phyloP scores from a whole-genome alignment of 2,797 vertebrate genomes.

The Hyperoplus lanceolatus region DNA sequence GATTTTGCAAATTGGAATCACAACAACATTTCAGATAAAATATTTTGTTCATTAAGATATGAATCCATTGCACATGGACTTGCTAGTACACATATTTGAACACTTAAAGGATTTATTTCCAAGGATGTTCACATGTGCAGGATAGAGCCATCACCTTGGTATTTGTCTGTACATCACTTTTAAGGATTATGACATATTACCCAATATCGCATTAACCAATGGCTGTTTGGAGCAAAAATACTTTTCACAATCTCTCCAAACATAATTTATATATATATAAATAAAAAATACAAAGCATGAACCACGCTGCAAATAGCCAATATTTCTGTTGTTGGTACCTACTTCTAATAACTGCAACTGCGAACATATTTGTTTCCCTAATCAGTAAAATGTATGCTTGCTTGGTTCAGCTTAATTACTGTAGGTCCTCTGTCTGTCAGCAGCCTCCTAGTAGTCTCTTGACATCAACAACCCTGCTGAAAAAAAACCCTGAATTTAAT shows the following conservation, averaged over 20 bases:
- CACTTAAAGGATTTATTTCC: not conserved
- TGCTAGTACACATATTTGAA: not conserved
- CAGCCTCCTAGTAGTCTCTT: slow-evolving; percentile 6
- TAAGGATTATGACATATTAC: not conserved
- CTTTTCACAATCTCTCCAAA: no score
- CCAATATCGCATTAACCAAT: not conserved
- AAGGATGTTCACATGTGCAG: not conserved
- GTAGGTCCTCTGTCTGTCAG: slow-evolving; percentile 9
- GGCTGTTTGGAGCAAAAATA: not conserved
- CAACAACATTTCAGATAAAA: no score
- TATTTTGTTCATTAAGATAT: not conserved
- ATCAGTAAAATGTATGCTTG: slow-evolving; percentile 7
- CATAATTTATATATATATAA: no score
- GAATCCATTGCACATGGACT: not conserved
- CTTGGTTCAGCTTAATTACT: slow-evolving; percentile 26
- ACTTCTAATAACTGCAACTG: not conserved
- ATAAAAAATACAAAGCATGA: no score
- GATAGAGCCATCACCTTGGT: not conserved
- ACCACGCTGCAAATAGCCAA: no score
- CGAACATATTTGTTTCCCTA: not conserved
- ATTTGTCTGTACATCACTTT: not conserved
- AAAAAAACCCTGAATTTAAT: slow-evolving; percentile 25
- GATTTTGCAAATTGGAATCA: no score
- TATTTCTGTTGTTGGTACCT: no score
- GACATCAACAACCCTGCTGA: not conserved